Evolutionary conservation across 2,797 vertebrate species (phyloP), one percentile per base, ranked within the genome.

Genomic region (Spea hammondii): DNA sequence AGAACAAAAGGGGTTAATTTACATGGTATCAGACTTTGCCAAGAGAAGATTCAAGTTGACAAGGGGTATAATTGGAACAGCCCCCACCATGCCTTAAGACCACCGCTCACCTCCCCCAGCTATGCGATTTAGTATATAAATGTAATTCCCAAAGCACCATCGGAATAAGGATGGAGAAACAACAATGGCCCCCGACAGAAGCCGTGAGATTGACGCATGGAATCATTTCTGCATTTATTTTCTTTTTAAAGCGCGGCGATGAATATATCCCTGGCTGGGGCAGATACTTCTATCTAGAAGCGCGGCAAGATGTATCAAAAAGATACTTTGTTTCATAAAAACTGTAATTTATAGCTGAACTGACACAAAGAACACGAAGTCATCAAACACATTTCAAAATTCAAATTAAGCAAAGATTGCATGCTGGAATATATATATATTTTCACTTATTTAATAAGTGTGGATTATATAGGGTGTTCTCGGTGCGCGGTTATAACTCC

Each of bases 181-280:
- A 62, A 70, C 57, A 64, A 73, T 80, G 82, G 72, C 85, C 83
- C 86, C 84, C 87, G 83, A 87, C 88, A 84, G 85, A 83, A 86
- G 86, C 85, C 72, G 59, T 17, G 13, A 45, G 48, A 70, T 64
- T 89, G 85, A 86, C 85, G 86, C 87, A 87, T 85, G 84, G 86
- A 86, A 88, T 88, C 0, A 83, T 86, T 74, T 74, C 11, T 17
- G 59, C 14, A 14, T 53, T 53, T 53, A 17, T 32, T 62, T 62
- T 12, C 14, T 17, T 14, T 88, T 88, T 85, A 85, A 86, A 88
- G 87, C 84, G 83, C 51, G 84, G 82, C 69, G 87, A 85, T 46
- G 45, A 88, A 88, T 86, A 80, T 88, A 87, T 87, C 89, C 87
- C 46, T 6, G 13, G 53, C 8, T 8, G 6, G 46, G 46, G 32